Percentiles rank a stretch among this genome's conserved stretches.
Conservation (phyloP, 1,140 invertebrate genomes). For the Ruditapes philippinarum region DNA sequence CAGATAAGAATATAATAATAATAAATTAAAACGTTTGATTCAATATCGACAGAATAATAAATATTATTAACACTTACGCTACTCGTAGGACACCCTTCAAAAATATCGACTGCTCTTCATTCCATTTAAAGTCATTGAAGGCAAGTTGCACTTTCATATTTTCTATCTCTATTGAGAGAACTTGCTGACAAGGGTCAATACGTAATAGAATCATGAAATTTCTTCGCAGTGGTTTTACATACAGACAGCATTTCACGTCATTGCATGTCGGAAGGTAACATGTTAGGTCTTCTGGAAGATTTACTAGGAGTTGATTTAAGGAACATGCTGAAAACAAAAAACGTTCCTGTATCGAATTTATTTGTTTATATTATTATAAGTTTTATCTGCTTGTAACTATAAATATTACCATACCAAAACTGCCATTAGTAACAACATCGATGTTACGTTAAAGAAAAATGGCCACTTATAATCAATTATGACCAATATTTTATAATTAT, state of each 20-base stretch:
- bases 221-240: background rate
- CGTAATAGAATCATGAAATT: slow-evolving; percentile 27
- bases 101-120: background rate
- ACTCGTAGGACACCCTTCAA: slow-evolving; percentile 5
- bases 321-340: slow-evolving; percentile 40
- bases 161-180: slow-evolving; percentile 41
- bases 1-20: no score
- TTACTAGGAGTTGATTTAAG: background rate
- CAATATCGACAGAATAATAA: no score
- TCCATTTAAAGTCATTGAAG: slow-evolving; percentile 50
- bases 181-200: slow-evolving; percentile 50
- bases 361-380: no score
- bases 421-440: no score
- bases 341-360: no score
- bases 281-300: background rate
- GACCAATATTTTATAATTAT: no score
- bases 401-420: no score
- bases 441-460: no score
- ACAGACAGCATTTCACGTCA: slow-evolving; percentile 60
- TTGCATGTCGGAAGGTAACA: slow-evolving; percentile 50
- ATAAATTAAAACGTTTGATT: no score
- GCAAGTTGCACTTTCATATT: slow-evolving; percentile 6
- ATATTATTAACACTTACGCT: slow-evolving; percentile 6
- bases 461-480: no score
- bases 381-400: no score